Percentiles rank a stretch among this genome's conserved stretches.
phyloP scores from a whole-genome alignment of 2,888 invertebrate genomes.

The Drosophila silvestris region DNA sequence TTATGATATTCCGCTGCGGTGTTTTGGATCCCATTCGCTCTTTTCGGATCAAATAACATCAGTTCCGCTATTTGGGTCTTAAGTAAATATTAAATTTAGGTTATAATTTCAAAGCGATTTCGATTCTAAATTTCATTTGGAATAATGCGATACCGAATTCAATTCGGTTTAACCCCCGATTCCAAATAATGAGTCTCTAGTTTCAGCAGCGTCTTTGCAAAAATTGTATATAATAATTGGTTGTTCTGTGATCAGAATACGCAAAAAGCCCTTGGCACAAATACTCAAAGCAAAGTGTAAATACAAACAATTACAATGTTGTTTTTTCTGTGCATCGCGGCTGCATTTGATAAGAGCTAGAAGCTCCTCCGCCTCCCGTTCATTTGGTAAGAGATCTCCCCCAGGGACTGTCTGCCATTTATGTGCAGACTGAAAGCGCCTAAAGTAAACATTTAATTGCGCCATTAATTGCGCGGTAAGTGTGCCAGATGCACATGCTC shows the following conservation, averaged over 20 bases:
- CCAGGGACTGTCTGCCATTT: conserved; percentile 50
- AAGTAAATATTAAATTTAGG: too few relatives aligned
- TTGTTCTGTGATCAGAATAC: background rate
- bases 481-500: conserved; percentile 75
- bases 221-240: background rate
- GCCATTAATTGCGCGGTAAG: conserved; percentile 76
- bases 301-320: background rate
- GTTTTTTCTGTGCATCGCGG: conserved; percentile 10
- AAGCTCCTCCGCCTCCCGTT: background rate
- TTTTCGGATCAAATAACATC: background rate
- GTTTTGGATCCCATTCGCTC: rapidly evolving
- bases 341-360: conserved; percentile 12
- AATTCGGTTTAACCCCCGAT: background rate
- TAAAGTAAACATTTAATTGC: conserved; percentile 80
- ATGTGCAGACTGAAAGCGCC: conserved; percentile 67
- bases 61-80: background rate
- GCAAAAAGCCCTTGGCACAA: background rate
- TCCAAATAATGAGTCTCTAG: background rate
- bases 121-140: background rate
- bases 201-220: background rate
- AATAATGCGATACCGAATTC: background rate
- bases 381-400: conserved; percentile 35
- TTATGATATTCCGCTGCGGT: background rate
- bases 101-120: background rate
- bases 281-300: background rate